These are phyloP conservation scores for Hippocampus kuda DNA, from an alignment of 2,797 vertebrate species.

Conservation along the genomic window DNA sequence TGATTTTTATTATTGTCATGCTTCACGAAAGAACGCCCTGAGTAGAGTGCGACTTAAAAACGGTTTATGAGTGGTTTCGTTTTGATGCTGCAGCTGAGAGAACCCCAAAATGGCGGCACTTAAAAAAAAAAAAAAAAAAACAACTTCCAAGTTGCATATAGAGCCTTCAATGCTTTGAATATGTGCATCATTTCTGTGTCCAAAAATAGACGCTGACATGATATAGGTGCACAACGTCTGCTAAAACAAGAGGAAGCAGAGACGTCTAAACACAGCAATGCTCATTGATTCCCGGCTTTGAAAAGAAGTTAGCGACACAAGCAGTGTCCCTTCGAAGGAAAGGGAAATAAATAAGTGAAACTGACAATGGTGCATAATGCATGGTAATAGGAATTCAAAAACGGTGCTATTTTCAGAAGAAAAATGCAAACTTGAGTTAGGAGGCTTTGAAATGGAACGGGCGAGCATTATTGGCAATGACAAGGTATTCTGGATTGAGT, in stretches of 20 bases:
- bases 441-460: slow-evolving; percentile 29
- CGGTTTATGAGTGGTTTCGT: not conserved
- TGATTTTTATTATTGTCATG: too few species aligned
- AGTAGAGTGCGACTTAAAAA: too few species aligned
- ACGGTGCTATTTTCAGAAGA: slow-evolving; percentile 45
- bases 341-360: slow-evolving; percentile 34
- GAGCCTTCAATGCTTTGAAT: slow-evolving; percentile 32
- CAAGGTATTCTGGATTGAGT: slow-evolving; percentile 43
- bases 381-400: slow-evolving; percentile 49
- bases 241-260: slow-evolving; percentile 14
- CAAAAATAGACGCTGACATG: slow-evolving; percentile 38
- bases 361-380: slow-evolving; percentile 44
- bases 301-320: slow-evolving; percentile 44
- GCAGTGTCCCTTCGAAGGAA: slow-evolving; percentile 27
- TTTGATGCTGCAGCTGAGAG: slow-evolving; percentile 47
- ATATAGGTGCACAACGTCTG: slow-evolving; percentile 33
- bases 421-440: slow-evolving; percentile 25
- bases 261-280: slow-evolving; percentile 43
- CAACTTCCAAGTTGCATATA: slow-evolving; percentile 12
- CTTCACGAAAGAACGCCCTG: too few species aligned
- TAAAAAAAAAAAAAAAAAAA: slow-evolving; percentile 30
- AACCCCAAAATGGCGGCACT: slow-evolving; percentile 39
- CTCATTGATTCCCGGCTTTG: slow-evolving; percentile 42
- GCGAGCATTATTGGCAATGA: slow-evolving; percentile 33
- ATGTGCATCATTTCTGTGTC: slow-evolving; percentile 19